Evolutionary conservation across 1,140 invertebrate genomes (phyloP).

Genomic region (Caenorhabditis elegans): DNA sequence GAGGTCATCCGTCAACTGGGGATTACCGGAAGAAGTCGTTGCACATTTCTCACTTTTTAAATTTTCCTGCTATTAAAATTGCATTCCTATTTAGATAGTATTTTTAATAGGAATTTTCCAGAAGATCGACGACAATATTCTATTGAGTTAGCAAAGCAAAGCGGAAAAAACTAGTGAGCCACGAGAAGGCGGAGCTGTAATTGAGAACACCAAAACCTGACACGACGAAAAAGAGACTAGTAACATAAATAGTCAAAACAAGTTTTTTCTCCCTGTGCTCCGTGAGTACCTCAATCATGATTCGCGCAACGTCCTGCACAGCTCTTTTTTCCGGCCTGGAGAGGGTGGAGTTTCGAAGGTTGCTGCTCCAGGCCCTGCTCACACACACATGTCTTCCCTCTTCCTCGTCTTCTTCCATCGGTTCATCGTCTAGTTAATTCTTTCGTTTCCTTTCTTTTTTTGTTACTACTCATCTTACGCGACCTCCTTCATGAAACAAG

Average conservation of each 20-base stretch:
- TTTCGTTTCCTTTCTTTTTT: too few relatives aligned
- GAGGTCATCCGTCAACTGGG: neutral
- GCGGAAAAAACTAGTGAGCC: too few relatives aligned
- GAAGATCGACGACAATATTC: too few relatives aligned
- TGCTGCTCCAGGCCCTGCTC: neutral
- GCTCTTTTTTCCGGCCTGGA: neutral
- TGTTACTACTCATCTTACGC: neutral
- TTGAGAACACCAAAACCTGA: slow-evolving; percentile 23
- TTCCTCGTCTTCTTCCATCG: neutral
- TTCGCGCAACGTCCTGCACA: slow-evolving; percentile 10
- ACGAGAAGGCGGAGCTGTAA: too few relatives aligned
- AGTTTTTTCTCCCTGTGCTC: neutral
- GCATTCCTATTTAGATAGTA: too few relatives aligned
- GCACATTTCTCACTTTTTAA: too few relatives aligned
- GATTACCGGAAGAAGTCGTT: slow-evolving; percentile 10
- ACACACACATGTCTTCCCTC: neutral
- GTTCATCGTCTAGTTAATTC: slow-evolving; percentile 16
- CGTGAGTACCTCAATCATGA: slow-evolving; percentile 27
- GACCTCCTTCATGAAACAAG: neutral
- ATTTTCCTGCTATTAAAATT: too few relatives aligned
- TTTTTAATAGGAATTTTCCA: too few relatives aligned
- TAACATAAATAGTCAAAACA: slow-evolving; percentile 18
- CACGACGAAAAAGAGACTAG: neutral
- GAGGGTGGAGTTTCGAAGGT: slow-evolving; percentile 23
- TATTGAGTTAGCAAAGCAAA: too few relatives aligned